These are phyloP conservation scores for Anabas testudineus DNA, from an alignment of 2,797 vertebrate species.

Conservation along the genomic window DNA sequence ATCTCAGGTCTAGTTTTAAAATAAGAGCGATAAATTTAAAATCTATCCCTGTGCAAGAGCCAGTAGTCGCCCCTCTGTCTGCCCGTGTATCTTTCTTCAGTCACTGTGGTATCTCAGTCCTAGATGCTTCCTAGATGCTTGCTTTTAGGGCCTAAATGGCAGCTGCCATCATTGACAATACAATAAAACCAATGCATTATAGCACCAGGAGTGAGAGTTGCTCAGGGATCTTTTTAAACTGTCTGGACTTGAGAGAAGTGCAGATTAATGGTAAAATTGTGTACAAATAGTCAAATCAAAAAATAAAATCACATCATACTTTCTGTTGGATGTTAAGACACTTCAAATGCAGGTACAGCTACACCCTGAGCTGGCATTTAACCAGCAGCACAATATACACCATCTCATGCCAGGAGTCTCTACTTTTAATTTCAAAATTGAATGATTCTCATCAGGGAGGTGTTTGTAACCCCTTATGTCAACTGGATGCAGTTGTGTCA, in stretches of 20 bases:
- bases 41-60: background rate
- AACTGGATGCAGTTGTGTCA: constrained; percentile 13
- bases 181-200: no score
- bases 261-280: background rate
- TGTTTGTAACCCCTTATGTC: background rate
- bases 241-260: constrained; percentile 14
- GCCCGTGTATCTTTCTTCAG: background rate
- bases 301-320: background rate
- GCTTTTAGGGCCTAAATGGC: constrained; percentile 5
- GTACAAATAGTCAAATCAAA: background rate
- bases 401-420: background rate
- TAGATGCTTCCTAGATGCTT: constrained; percentile 17
- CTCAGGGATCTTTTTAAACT: constrained; percentile 28
- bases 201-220: constrained; percentile 58
- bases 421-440: background rate
- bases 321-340: constrained; percentile 14
- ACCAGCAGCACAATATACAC: background rate
- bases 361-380: background rate
- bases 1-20: background rate
- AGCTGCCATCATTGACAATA: constrained; percentile 17
- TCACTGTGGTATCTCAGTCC: constrained; percentile 6
- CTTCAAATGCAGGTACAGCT: constrained; percentile 12
- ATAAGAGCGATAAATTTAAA: constrained; percentile 3
- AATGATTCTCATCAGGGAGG: background rate
- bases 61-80: constrained; percentile 5